These are phyloP conservation scores for Andrena camellia DNA, from an alignment of 2,888 invertebrate genomes.

Conservation along the genomic window DNA sequence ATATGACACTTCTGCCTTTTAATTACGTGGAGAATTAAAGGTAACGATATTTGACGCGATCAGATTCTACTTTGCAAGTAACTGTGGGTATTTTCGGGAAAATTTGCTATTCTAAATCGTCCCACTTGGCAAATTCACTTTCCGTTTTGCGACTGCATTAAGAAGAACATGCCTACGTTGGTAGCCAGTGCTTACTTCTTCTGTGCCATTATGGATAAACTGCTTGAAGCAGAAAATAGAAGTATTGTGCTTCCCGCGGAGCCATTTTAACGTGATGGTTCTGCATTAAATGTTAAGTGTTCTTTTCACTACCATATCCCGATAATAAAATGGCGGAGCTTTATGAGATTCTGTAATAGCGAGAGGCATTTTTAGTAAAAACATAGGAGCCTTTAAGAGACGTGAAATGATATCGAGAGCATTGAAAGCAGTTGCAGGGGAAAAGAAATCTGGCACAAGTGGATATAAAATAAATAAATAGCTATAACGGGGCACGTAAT, in stretches of 20 bases:
- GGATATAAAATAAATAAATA: constrained; percentile 37
- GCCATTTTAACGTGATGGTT: background rate
- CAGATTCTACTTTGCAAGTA: background rate
- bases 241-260: background rate
- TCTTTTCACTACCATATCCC: background rate
- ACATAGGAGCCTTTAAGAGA: background rate
- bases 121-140: background rate
- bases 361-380: background rate
- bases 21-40: background rate
- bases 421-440: background rate
- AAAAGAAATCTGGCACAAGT: constrained; percentile 35
- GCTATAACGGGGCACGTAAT: constrained; percentile 21
- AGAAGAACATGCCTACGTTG: background rate
- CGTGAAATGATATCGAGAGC: constrained; percentile 1
- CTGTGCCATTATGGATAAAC: background rate
- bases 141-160: background rate
- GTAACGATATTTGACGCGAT: background rate
- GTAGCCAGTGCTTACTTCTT: background rate
- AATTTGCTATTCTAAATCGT: background rate
- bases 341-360: background rate
- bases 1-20: no score
- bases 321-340: background rate
- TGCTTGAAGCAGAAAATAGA: background rate
- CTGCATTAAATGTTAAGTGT: background rate
- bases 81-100: background rate